Evolutionary conservation across 2,113 vertebrate species (phyloP), one percentile per base, ranked within the genome.

Genomic region (Dromas ardeola): DNA sequence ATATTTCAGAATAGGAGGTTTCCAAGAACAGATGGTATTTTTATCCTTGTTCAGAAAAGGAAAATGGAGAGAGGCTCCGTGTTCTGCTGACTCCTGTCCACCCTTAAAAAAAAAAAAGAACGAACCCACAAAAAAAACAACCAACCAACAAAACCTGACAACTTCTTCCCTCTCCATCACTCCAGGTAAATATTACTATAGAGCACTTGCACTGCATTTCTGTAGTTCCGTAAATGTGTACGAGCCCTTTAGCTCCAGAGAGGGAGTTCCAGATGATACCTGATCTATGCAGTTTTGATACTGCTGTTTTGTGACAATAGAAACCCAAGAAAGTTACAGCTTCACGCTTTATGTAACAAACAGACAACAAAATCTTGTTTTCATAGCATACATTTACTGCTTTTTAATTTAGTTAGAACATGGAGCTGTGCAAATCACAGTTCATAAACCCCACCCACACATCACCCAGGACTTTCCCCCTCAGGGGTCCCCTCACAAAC

Each of bases 401-500:
- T 92, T 81, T 97, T 97, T 97, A 98, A 97, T 95, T 97, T 95
- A 97, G 84, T 96, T 93, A 95, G 63, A 94, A 90, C 3, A 7
- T 73, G 50, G 80, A 86, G 77, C 82, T 95, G 86, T 97, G 96
- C 85, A 88, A 93, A 90, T 96, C 94, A 97, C 84, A 93, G 91
- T 90, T 94, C 88, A 81, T 93, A 77, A 79, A 81, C 55, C 77
- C 85, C 91, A 85, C 80, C 94, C 91, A 53, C 81, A 76, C 74
- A 52, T 77, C 73, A 94, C 67, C 77, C 86, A 74, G 80, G 77
- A 86, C 85, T 69, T 29, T 43, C 69, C 80, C 77, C 45, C 73
- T 84, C 67, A 47, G 23, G 45, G 15, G 25, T 88, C 81, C 55
- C 61, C 86, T 88, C 91, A 79, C 59, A 92, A 93, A 85, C 67